Evolutionary conservation across 1,140 invertebrate species (phyloP).

Genomic region (Pseudomyrmex pallidus): DNA sequence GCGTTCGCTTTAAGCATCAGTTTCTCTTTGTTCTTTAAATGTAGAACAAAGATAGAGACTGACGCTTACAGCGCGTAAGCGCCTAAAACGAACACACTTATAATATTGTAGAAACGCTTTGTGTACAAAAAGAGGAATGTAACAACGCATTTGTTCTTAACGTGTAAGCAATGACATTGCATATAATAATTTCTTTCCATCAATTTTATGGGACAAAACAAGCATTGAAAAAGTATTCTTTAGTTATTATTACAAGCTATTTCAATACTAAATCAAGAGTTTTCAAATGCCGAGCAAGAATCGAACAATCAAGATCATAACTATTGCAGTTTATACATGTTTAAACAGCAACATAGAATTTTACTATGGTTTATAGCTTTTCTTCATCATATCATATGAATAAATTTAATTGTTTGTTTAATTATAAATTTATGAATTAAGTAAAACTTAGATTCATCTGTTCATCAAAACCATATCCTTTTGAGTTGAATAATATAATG

Average conservation of each 20-base stretch:
- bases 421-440: too few species aligned
- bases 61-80: background rate
- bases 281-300: slow-evolving; percentile 53
- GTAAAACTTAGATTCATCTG: too few species aligned
- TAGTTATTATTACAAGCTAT: slow-evolving; percentile 47
- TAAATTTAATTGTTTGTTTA: too few species aligned
- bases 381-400: background rate
- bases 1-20: too few species aligned
- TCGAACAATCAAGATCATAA: slow-evolving; percentile 43
- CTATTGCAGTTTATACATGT: slow-evolving; percentile 2
- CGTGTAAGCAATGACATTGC: slow-evolving; percentile 72
- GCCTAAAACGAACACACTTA: too few species aligned
- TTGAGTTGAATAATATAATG: too few species aligned
- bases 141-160: slow-evolving; percentile 71
- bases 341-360: too few species aligned
- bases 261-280: slow-evolving; percentile 47
- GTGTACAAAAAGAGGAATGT: slow-evolving; percentile 83
- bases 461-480: too few species aligned
- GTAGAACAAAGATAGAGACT: slow-evolving; percentile 19
- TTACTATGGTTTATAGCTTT: too few species aligned
- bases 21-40: too few species aligned
- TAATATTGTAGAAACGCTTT: slow-evolving; percentile 71
- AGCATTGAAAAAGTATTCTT: slow-evolving; percentile 8
- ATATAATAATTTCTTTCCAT: slow-evolving; percentile 67
- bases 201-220: background rate